phyloP scores from a whole-genome alignment of 2,797 vertebrate species.

The Amniataba percoides region DNA sequence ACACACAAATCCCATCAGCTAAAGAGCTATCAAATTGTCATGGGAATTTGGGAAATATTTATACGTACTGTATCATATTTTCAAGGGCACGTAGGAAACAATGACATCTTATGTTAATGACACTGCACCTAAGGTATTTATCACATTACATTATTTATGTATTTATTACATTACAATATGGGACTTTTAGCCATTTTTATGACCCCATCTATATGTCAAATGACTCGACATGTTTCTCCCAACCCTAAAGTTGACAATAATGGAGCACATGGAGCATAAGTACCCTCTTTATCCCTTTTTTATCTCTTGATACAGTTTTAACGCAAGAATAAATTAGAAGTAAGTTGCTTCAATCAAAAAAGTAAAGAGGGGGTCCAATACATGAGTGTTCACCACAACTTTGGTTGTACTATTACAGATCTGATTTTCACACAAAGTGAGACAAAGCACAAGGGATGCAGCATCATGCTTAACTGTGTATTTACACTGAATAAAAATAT shows the following conservation, averaged over 20 bases:
- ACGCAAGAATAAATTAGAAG: background rate
- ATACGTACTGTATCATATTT: background rate
- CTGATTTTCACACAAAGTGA: background rate
- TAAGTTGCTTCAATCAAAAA: too few relatives aligned
- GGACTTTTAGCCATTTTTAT: background rate
- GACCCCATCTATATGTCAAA: background rate
- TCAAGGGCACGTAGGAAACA: background rate
- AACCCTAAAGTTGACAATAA: background rate
- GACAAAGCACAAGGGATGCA: background rate
- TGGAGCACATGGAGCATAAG: background rate
- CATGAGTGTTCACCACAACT: background rate
- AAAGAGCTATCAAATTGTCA: background rate
- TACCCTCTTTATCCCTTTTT: background rate
- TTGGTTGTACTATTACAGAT: background rate
- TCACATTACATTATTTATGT: background rate
- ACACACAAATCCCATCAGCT: background rate
- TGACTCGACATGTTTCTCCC: background rate
- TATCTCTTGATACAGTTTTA: conserved; percentile 1
- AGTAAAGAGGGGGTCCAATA: background rate
- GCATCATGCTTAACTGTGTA: background rate
- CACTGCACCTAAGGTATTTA: background rate
- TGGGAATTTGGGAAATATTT: background rate
- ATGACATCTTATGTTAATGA: background rate
- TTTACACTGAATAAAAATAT: background rate
- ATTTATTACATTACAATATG: background rate